Evolutionary conservation across 2,113 vertebrate genomes (phyloP), one percentile per base, ranked within the genome.

Genomic region (Cercocebus atys): DNA sequence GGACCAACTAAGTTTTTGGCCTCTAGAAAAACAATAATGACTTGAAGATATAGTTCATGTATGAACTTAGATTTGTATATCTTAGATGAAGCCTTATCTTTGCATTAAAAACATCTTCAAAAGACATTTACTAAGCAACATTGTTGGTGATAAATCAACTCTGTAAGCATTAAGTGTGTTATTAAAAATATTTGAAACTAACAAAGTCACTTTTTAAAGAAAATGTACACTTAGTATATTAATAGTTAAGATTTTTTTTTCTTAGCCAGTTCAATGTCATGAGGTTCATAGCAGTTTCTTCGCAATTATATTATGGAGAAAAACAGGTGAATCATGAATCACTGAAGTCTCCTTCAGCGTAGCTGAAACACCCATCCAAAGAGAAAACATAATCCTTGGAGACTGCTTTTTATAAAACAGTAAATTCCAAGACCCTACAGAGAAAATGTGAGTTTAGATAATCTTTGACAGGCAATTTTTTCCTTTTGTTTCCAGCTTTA

Each of bases 141-240:
- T 17, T 55, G 3, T 70, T 90, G n/a, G 40, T 86, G 70, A 79
- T 38, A 70, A 88, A n/a, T 64, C 55, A 79, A 64, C 57, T 72
- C 91, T 45, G 40, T 84, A 79, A 43, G n/a, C 79, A 64, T 88
- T 40, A 88, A 88, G 8, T 91, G 14, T 35, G 14, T 70, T 61
- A 52, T 57, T 79, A 47, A 91, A 82, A 90, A 68, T 82, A 93
- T 78, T 86, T 92, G 55, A 86, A 94, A 92, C 59, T 4, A 90
- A 59, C 18, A 27, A 90, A 93, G 45, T 73, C 32, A 88, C 47
- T n/a, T 43, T 85, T 47, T 23, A 64, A 95, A 66, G 27, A 55
- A 55, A 55, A 55, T 57, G n/a, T 16, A 64, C 43, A 45, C 47
- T 85, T 61, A 89, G n/a, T 32, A 47, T 25, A 73, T 72, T 25